These are phyloP conservation scores for Conus ventricosus DNA, from an alignment of 1,140 invertebrate genomes.

Conservation along the genomic window DNA sequence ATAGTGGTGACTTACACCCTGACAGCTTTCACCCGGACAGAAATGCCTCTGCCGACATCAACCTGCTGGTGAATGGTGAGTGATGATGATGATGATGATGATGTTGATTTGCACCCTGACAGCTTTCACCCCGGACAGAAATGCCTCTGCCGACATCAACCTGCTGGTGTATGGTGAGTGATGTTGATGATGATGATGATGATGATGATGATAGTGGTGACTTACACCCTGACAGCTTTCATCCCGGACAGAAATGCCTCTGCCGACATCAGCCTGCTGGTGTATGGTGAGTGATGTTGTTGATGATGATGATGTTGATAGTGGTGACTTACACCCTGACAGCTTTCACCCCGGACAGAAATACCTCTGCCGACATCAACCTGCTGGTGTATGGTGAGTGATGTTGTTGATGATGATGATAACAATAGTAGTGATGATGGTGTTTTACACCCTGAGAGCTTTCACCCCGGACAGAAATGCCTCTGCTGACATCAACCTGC, in stretches of 20 bases:
- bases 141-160: slow-evolving; percentile 16
- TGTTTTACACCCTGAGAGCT: slow-evolving; percentile 35
- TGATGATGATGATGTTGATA: too few species aligned
- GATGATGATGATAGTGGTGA: too few species aligned
- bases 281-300: slow-evolving; percentile 40
- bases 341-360: slow-evolving; percentile 40
- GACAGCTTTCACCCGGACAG: slow-evolving; percentile 32
- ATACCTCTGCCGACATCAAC: slow-evolving; percentile 15
- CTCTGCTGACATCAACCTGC: slow-evolving; percentile 20
- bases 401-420: too few species aligned
- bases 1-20: slow-evolving; percentile 31
- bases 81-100: neutral
- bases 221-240: slow-evolving; percentile 37
- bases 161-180: slow-evolving; percentile 43
- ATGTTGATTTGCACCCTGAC: slow-evolving; percentile 12
- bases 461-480: slow-evolving; percentile 36
- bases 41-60: slow-evolving; percentile 28
- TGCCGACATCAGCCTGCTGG: slow-evolving; percentile 23
- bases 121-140: slow-evolving; percentile 40
- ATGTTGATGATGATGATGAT: too few species aligned
- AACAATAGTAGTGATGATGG: too few species aligned
- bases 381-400: slow-evolving; percentile 43
- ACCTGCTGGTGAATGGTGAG: slow-evolving; percentile 41
- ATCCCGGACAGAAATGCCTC: slow-evolving; percentile 37
- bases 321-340: slow-evolving; percentile 42